These are phyloP conservation scores for Cephonodes hylas DNA, from an alignment of 2,888 invertebrate genomes.

Conservation along the genomic window DNA sequence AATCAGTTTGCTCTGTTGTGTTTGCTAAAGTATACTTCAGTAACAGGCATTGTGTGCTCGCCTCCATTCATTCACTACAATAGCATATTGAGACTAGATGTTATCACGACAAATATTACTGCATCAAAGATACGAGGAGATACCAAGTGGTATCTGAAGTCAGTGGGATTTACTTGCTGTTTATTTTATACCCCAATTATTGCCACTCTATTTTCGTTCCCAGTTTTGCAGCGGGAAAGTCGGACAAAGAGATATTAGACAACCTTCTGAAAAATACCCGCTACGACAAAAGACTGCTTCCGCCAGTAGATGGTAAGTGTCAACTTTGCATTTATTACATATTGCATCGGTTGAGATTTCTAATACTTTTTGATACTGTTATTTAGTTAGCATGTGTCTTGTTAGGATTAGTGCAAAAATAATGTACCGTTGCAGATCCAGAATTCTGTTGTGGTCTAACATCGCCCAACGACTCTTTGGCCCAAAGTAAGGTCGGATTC, in stretches of 20 bases:
- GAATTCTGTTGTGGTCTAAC: constrained; percentile 94
- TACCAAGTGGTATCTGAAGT: too few species aligned
- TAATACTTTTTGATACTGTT: not conserved
- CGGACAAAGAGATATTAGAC: constrained; percentile 96
- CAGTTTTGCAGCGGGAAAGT: constrained; percentile 95
- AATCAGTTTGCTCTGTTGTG: not conserved
- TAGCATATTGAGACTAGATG: too few species aligned
- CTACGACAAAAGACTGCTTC: constrained; percentile 95
- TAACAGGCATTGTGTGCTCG: not conserved
- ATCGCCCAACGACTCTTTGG: constrained; percentile 88
- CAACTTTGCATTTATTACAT: constrained; percentile 12
- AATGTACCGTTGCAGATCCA: constrained; percentile 88
- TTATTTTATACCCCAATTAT: too few species aligned
- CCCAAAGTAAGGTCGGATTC: constrained; percentile 80
- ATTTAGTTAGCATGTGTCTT: not conserved
- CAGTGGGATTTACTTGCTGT: too few species aligned
- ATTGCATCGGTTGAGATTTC: not conserved
- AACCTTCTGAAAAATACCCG: constrained; percentile 92
- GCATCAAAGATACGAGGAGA: too few species aligned
- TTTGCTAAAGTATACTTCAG: not conserved
- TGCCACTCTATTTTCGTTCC: too few species aligned
- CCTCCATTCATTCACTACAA: constrained; percentile 8
- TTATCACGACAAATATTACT: too few species aligned
- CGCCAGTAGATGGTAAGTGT: constrained; percentile 90
- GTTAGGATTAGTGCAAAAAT: constrained; percentile 5